A percentile compares a stretch with the other conserved stretches of the same genome.
Conservation (phyloP, 2,888 invertebrate genomes). For the Synergus japonicus region DNA sequence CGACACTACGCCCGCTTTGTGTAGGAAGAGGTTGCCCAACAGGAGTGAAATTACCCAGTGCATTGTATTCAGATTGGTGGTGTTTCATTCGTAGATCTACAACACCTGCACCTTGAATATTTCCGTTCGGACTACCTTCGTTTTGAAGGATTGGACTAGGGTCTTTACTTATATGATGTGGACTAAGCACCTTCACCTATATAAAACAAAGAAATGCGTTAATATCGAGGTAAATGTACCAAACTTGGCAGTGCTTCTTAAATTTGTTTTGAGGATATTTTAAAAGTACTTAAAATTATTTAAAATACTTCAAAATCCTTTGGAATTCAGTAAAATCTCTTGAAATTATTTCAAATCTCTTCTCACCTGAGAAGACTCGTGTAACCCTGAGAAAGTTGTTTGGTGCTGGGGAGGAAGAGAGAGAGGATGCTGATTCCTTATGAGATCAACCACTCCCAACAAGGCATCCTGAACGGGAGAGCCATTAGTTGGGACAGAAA, state of each 20-base stretch:
- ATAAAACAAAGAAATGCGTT: not conserved
- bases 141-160: constrained; percentile 64
- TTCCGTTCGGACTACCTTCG: constrained; percentile 59
- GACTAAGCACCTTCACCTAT: constrained; percentile 71
- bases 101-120: constrained; percentile 76
- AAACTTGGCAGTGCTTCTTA: too few relatives aligned
- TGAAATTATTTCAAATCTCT: too few relatives aligned
- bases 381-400: constrained; percentile 63
- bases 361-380: constrained; percentile 63
- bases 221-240: not conserved
- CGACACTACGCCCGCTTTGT: constrained; percentile 81
- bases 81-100: constrained; percentile 86
- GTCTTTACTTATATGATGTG: constrained; percentile 72
- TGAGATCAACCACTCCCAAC: constrained; percentile 77
- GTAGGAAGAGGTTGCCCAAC: constrained; percentile 77
- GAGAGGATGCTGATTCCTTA: constrained; percentile 73
- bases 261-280: too few relatives aligned
- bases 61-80: constrained; percentile 79
- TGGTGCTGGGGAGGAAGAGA: constrained; percentile 63
- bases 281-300: too few relatives aligned
- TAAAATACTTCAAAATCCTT: too few relatives aligned
- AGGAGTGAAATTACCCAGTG: constrained; percentile 57
- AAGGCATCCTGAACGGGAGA: constrained; percentile 71
- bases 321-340: too few relatives aligned
- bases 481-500: constrained; percentile 59